Evolutionary conservation across 2,888 invertebrate genomes (phyloP), one percentile per base, ranked within the genome.

Genomic region (Biston betularia): DNA sequence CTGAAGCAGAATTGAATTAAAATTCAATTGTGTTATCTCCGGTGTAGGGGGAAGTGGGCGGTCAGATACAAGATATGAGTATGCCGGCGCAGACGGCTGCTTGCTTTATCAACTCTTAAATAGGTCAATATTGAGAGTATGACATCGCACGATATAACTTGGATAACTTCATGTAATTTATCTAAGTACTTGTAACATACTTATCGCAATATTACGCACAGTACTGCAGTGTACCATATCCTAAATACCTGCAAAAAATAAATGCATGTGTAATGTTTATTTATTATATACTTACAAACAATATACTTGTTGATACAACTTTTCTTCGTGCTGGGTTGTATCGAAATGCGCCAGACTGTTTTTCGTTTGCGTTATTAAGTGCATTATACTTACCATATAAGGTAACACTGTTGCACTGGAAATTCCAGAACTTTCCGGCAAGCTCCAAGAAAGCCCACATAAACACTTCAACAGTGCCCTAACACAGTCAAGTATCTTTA

Each of bases 1-100:
- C 78, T 71, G 76, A 75, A 74, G 73, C 68, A 71, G 81, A 85
- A 90, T 89, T 87, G 80, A 82, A 87, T 89, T 87, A 84, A 81
- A 87, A 83, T 85, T 83, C 79, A 84, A 85, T 89, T 88, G 77
- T 79, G 84, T 82, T 83, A 78, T 79, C 75, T 79, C 70, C 66
- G 67, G 72, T 74, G 69, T 66, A 70, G 73, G 70, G 74, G 69
- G 73, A 75, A 76, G 75, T 77, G 73, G 72, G 70, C 67, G 67
- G 73, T 44, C 59, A 67, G 64, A 67, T 70, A 59, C 60, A 60
- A 67, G 56, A 70, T 65, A 66, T 58, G 68, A 66, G 58, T 65
- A 61, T 65, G 71, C 65, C 70, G 55, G 56, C 62, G 68, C 52
- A 54, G 75, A 71, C 74, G 64, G 64, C 50, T 60, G 45, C 64